Base-by-base conservation (phyloP, 2,113 vertebrate species). In the Chionis minor region DNA sequence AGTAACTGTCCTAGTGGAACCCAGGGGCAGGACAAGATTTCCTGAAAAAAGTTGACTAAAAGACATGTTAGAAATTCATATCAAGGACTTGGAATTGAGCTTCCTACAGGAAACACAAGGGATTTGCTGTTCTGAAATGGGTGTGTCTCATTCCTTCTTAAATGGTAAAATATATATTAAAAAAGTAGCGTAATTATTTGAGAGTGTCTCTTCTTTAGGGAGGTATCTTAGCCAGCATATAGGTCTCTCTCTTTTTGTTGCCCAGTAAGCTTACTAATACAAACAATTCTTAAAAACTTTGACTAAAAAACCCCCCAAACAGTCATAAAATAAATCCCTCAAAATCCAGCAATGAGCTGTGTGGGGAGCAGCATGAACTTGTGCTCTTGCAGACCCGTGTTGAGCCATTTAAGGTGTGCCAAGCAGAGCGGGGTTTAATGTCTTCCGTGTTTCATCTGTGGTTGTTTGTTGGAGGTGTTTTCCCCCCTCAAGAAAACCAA, bases 261-360 rank as follows among this genome's bases (percentile, higher is more conserved):
- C 5, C 8, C 3, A 33, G 7, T 38, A 56, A 77, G 28, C 5
- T 70, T 69, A 33, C 7, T 35, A 49, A 32, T 62, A 61, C 1
- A 45, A 81, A 35, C 10, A 61, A 4, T 70, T 51, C 16, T 79
- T 65, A 66, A 84, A 79, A 71, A 24, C 6, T 33, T 35, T 78
- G 23, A 42, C 17, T 13, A n/a, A 20, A 44, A 30, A 14, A 4
- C 8, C 1, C 1, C 8, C 4, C 2, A 5, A n/a, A 24, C 2
- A 24, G 22, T 28, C 28, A 40, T 38, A 8, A 33, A 51, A 67
- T 56, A 26, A 16, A 13, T 49, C 24, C 7, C 15, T 58, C 13
- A 58, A 86, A 91, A 58, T 54, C 22, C 42, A 62, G 8, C 12
- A 58, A 35, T 52, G 14, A 78, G 5, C 19, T 8, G 0, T 35